Conservation (phyloP, 1,140 invertebrate genomes). For the Anastatus disparis region DNA sequence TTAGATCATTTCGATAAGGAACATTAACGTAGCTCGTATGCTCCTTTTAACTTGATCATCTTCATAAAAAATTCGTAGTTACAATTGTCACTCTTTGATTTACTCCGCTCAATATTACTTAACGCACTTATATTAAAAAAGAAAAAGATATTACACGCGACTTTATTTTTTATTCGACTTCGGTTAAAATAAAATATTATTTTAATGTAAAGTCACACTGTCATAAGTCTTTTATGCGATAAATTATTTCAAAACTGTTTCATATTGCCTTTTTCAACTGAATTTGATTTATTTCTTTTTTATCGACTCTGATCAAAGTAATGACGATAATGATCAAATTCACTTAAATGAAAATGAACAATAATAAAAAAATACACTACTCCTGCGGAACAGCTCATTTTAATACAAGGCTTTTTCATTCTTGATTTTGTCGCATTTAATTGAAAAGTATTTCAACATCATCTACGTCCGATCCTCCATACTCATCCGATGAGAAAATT, state of each 20-base stretch:
- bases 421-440: neutral
- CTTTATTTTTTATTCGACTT: neutral
- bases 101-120: neutral
- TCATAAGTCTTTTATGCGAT: neutral
- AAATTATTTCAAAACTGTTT: neutral
- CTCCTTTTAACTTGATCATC: conserved; percentile 18
- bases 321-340: neutral
- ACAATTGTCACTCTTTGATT: conserved; percentile 12
- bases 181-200: conserved; percentile 5
- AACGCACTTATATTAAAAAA: conserved; percentile 2
- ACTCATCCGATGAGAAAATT: conserved; percentile 50
- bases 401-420: neutral
- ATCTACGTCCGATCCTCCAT: conserved; percentile 52
- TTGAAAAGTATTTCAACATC: conserved; percentile 53
- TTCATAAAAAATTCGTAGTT: conserved; percentile 25
- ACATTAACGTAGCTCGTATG: conserved; percentile 36
- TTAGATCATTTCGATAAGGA: conserved; percentile 41
- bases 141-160: conserved; percentile 1
- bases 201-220: conserved; percentile 10
- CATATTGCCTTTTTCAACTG: neutral
- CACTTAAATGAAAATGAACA: neutral
- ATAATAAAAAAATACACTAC: neutral
- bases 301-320: neutral
- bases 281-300: neutral
- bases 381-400: neutral